Conservation (phyloP, 2,113 vertebrate species). For the Anhinga anhinga region DNA sequence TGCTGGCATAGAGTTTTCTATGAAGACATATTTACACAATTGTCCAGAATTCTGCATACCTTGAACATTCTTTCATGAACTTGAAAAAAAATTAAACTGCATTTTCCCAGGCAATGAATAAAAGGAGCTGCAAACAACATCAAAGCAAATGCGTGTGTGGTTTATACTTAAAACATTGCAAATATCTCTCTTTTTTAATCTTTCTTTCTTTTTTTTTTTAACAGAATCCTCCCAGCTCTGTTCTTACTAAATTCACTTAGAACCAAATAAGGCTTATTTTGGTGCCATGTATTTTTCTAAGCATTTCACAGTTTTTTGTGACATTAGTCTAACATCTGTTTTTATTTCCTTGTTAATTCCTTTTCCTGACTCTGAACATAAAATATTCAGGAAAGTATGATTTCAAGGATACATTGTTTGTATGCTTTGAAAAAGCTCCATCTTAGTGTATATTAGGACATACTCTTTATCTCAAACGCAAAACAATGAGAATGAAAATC, state of each 20-base stretch:
- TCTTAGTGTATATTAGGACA: neutral
- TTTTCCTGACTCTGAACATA: conserved; percentile 3
- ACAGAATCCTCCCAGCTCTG: neutral
- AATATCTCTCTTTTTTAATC: neutral
- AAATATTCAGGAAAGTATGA: conserved; percentile 25
- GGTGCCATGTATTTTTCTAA: neutral
- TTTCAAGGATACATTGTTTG: neutral
- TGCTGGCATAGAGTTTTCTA: neutral
- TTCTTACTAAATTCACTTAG: neutral
- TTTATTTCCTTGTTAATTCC: conserved; percentile 56
- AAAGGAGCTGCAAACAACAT: neutral
- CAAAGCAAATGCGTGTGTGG: neutral
- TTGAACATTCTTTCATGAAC: conserved; percentile 3
- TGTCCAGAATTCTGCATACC: neutral
- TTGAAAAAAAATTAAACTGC: neutral
- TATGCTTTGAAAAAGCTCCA: neutral
- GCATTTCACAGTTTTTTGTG: conserved; percentile 27
- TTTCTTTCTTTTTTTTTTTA: neutral
- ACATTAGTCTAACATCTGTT: conserved; percentile 44
- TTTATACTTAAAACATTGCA: neutral
- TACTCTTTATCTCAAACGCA: neutral
- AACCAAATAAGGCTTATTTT: neutral
- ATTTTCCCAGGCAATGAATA: conserved; percentile 17
- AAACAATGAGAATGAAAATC: neutral
- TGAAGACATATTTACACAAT: neutral